Conservation (phyloP, 2,113 vertebrate species). For the Colius striatus region DNA sequence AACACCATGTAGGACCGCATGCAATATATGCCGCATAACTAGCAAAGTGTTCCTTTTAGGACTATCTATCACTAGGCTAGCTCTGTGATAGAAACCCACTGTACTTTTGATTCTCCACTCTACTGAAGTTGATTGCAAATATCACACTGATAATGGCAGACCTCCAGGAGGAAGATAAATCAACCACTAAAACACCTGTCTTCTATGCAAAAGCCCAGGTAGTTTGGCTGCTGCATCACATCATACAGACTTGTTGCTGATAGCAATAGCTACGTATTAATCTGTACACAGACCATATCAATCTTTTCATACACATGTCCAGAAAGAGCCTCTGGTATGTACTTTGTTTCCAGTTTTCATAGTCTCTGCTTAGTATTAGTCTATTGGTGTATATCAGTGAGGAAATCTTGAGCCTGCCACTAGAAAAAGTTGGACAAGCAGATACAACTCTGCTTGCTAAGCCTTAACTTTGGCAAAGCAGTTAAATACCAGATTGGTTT, state of each 20-base stretch:
- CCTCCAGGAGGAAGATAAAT: neutral
- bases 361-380: neutral
- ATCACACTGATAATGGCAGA: neutral
- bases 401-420: neutral
- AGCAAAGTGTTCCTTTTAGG: neutral
- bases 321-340: neutral
- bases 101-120: neutral
- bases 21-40: neutral
- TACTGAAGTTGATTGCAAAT: neutral
- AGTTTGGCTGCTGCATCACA: neutral
- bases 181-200: neutral
- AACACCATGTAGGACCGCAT: neutral
- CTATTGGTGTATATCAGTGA: neutral
- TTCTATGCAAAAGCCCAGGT: neutral
- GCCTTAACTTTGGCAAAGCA: neutral
- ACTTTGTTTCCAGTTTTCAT: neutral
- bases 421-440: neutral
- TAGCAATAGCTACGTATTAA: neutral
- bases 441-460: neutral
- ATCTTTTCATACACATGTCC: accelerated
- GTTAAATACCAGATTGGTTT: neutral
- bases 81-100: neutral
- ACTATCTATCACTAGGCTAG: neutral
- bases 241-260: neutral
- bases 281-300: neutral